Evolutionary conservation across 2,797 vertebrate genomes (phyloP).

Genomic region (Semaprochilodus insignis): DNA sequence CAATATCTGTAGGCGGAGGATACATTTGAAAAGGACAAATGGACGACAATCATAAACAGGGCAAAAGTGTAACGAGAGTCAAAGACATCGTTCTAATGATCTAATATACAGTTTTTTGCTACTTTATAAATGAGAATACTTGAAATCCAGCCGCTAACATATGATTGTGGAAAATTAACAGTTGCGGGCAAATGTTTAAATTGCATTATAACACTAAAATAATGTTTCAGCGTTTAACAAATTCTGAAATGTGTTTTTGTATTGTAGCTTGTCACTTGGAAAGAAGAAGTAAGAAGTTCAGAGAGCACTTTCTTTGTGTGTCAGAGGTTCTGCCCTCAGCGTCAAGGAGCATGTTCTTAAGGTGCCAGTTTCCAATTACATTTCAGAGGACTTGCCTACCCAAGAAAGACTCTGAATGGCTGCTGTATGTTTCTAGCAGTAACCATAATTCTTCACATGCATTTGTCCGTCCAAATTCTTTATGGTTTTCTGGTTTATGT

Average conservation of each 20-base stretch:
- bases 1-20: no score
- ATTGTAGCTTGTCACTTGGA: slow-evolving; percentile 61
- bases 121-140: no score
- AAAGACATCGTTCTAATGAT: no score
- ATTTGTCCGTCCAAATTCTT: neutral
- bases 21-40: no score
- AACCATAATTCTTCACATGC: neutral
- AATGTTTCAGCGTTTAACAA: neutral
- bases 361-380: slow-evolving; percentile 35
- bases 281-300: slow-evolving; percentile 64
- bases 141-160: no score
- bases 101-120: no score
- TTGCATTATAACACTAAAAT: neutral
- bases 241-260: neutral
- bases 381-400: slow-evolving; percentile 17
- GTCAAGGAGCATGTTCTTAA: slow-evolving; percentile 23
- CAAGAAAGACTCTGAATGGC: slow-evolving; percentile 23
- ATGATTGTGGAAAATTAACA: no score
- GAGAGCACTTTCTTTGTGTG: slow-evolving; percentile 4
- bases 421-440: slow-evolving; percentile 21
- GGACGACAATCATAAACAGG: no score
- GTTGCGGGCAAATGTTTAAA: no score
- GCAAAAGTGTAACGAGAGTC: no score
- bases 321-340: slow-evolving; percentile 17
- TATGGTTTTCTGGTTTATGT: neutral